Conservation (phyloP, 2,797 vertebrate species). For the Aselliscus stoliczkanus region DNA sequence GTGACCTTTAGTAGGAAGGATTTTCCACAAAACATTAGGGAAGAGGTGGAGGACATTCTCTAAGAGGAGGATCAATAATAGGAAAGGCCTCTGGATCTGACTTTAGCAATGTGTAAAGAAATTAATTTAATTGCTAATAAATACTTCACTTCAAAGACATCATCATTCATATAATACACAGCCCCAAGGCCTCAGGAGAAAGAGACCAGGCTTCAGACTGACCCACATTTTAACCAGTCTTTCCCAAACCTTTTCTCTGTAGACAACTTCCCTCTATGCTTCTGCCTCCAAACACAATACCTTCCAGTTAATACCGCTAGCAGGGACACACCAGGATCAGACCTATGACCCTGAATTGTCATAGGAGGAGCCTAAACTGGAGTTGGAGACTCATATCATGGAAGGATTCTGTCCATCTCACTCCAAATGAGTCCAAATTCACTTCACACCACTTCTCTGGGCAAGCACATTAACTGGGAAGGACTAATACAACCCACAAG, state of each 20-base stretch:
- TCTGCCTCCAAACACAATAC: background rate
- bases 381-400: background rate
- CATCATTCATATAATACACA: slow-evolving; percentile 52
- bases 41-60: background rate
- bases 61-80: slow-evolving; percentile 42
- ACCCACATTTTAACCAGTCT: slow-evolving; percentile 18
- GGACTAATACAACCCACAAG: background rate
- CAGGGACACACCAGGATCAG: background rate
- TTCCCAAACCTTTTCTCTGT: slow-evolving; percentile 3
- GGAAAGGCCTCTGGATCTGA: slow-evolving; percentile 48
- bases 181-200: slow-evolving; percentile 32
- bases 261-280: background rate
- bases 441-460: background rate
- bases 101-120: slow-evolving; percentile 51
- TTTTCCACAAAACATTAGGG: background rate
- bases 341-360: background rate
- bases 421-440: slow-evolving; percentile 3
- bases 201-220: background rate
- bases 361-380: background rate
- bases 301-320: background rate
- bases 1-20: background rate
- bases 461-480: background rate
- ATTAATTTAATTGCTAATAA: slow-evolving; percentile 69
- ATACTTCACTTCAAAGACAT: slow-evolving; percentile 59
- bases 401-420: background rate